phyloP scores from a whole-genome alignment of 2,888 invertebrate genomes.

The Lasioglossum oenotherae region DNA sequence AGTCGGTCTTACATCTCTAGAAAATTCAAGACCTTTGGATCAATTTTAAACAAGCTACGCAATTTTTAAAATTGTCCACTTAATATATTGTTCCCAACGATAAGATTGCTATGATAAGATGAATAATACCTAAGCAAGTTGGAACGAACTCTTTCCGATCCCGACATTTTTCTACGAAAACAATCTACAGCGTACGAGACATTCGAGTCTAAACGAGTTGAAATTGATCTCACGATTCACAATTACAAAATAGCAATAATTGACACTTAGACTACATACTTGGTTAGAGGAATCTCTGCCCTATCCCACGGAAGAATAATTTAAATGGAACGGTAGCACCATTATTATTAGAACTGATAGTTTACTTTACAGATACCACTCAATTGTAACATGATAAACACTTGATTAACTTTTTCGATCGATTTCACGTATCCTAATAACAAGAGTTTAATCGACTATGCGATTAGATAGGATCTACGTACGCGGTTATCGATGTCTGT shows the following conservation, averaged over 20 bases:
- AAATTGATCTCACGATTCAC: background rate
- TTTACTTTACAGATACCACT: background rate
- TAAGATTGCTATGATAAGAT: background rate
- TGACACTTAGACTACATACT: background rate
- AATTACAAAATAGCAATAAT: background rate
- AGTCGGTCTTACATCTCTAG: no score
- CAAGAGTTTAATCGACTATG: constrained; percentile 8
- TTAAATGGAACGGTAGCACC: background rate
- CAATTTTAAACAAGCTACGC: no score
- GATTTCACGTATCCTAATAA: constrained; percentile 44
- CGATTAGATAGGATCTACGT: constrained; percentile 47
- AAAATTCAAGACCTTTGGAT: no score
- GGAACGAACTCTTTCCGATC: background rate
- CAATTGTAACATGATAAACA: background rate
- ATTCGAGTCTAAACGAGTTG: background rate
- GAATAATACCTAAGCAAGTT: background rate
- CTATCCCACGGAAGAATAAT: background rate
- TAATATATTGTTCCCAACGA: no score
- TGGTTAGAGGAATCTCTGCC: background rate
- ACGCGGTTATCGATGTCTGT: background rate
- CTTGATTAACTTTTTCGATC: constrained; percentile 2
- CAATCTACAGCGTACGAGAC: background rate
- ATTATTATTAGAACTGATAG: background rate
- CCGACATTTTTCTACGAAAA: background rate
- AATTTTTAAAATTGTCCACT: no score